A percentile compares a stretch with the other conserved stretches of the same genome.
These are phyloP conservation scores for Lepidotrigona ventralis DNA, from an alignment of 1,140 invertebrate species.

Conservation along the genomic window DNA sequence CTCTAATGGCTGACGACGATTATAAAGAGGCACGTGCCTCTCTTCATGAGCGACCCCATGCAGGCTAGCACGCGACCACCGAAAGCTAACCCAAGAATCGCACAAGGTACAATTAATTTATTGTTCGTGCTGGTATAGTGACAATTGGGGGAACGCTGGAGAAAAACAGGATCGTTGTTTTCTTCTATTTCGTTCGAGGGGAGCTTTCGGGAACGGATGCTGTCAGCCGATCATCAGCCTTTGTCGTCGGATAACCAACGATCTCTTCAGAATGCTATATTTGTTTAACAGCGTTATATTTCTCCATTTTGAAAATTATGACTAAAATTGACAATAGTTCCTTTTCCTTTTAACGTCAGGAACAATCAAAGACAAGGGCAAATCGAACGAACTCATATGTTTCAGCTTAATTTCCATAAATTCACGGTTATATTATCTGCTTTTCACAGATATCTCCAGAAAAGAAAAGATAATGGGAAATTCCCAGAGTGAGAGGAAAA, in stretches of 20 bases:
- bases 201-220: slow-evolving; percentile 20
- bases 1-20: slow-evolving; percentile 60
- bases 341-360: too few species aligned
- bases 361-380: neutral
- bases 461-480: slow-evolving; percentile 52
- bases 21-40: slow-evolving; percentile 74
- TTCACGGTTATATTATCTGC: neutral
- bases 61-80: slow-evolving; percentile 70
- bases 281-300: neutral
- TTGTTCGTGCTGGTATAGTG: slow-evolving; percentile 66
- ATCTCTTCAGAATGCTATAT: neutral
- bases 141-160: slow-evolving; percentile 54
- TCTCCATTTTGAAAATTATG: neutral
- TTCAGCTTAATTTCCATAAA: slow-evolving; percentile 27
- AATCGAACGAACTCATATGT: neutral
- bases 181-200: slow-evolving; percentile 35
- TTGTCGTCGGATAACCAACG: slow-evolving; percentile 10
- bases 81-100: slow-evolving; percentile 68
- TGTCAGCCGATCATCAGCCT: slow-evolving; percentile 31
- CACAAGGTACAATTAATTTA: slow-evolving; percentile 68
- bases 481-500: slow-evolving; percentile 14
- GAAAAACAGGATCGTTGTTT: slow-evolving; percentile 61
- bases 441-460: neutral
- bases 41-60: slow-evolving; percentile 69
- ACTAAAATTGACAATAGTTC: neutral